A percentile compares a stretch with the other conserved stretches of the same genome.
Conservation (phyloP, 1,140 invertebrate genomes). For the Scylla paramamosain region DNA sequence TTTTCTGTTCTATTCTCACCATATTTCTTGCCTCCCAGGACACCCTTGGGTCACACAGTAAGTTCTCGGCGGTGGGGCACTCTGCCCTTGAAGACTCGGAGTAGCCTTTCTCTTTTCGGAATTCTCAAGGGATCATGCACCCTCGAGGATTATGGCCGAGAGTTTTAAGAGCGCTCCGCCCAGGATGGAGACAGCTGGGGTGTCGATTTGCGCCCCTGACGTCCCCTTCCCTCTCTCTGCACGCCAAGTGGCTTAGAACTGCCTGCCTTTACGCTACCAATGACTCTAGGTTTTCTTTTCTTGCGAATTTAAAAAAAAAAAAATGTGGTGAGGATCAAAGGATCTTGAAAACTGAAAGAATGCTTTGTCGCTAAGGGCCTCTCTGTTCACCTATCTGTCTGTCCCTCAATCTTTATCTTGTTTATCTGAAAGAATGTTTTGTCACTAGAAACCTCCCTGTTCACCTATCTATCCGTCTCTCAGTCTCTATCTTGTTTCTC, state of each 20-base stretch:
- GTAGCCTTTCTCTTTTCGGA: neutral
- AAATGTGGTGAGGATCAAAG: too few relatives aligned
- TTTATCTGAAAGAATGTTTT: too few relatives aligned
- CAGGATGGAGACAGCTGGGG: neutral
- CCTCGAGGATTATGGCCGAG: neutral
- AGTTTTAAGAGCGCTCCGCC: neutral
- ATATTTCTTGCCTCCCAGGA: neutral
- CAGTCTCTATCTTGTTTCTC: too few relatives aligned
- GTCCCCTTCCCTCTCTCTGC: neutral
- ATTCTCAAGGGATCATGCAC: neutral
- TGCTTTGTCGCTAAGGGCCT: too few relatives aligned
- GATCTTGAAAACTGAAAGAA: too few relatives aligned
- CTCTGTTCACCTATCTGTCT: too few relatives aligned
- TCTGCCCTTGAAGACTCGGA: neutral
- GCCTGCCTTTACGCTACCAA: neutral
- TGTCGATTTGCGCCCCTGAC: slow-evolving; percentile 9
- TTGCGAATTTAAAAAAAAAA: neutral
- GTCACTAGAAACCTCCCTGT: too few relatives aligned
- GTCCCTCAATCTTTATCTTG: too few relatives aligned
- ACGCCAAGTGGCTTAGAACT: neutral
- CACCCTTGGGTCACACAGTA: neutral
- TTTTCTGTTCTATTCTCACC: neutral
- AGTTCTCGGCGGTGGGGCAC: neutral
- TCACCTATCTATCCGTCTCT: too few relatives aligned
- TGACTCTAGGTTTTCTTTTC: neutral